These are phyloP conservation scores for Pheosia gnoma DNA, from an alignment of 2,888 invertebrate species.

Conservation along the genomic window DNA sequence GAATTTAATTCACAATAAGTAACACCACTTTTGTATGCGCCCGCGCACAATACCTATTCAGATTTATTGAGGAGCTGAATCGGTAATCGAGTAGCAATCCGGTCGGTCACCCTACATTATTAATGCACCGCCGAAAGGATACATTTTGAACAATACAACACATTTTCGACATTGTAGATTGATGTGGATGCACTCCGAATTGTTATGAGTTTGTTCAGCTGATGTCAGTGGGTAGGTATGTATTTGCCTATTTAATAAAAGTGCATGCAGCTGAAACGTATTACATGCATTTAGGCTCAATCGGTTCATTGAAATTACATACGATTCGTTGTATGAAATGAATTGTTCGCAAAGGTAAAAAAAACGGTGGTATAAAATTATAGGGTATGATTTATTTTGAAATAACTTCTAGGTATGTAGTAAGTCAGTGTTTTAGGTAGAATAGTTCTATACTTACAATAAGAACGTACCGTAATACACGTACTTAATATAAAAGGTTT, in stretches of 20 bases:
- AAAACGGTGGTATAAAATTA: too few species aligned
- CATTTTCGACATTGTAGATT: slow-evolving; percentile 32
- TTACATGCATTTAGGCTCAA: neutral
- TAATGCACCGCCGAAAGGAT: slow-evolving; percentile 53
- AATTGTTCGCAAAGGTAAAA: too few species aligned
- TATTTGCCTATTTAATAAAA: neutral
- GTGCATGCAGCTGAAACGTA: neutral
- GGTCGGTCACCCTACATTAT: slow-evolving; percentile 68
- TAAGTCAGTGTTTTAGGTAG: too few species aligned
- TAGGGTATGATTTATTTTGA: too few species aligned
- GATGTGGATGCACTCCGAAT: slow-evolving; percentile 9
- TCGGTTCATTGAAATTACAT: too few species aligned
- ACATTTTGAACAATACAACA: slow-evolving; percentile 38
- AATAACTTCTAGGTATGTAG: too few species aligned
- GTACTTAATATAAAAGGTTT: too few species aligned
- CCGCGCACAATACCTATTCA: slow-evolving; percentile 75
- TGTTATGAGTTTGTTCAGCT: slow-evolving; percentile 3
- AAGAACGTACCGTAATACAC: too few species aligned
- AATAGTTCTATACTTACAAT: too few species aligned
- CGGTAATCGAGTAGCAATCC: slow-evolving; percentile 61
- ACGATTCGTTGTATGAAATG: too few species aligned
- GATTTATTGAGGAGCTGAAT: slow-evolving; percentile 71
- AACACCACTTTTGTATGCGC: slow-evolving; percentile 68
- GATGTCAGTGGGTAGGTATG: neutral
- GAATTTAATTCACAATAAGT: slow-evolving; percentile 68